Evolutionary conservation across 2,888 invertebrate species (phyloP).

Genomic region (Cosmia pyralina): DNA sequence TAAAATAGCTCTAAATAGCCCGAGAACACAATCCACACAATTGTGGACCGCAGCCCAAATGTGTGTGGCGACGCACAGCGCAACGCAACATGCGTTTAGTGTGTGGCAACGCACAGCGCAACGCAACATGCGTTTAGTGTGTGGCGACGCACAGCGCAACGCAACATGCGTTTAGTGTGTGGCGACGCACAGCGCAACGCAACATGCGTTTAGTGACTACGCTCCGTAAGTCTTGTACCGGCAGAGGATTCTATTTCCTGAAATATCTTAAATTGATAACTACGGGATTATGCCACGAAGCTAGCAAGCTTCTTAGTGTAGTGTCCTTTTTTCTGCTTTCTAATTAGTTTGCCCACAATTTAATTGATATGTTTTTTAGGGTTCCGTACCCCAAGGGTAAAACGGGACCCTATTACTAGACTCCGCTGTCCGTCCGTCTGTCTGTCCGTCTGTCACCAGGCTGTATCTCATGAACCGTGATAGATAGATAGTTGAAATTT

Average conservation of each 20-base stretch:
- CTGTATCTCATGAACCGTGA: too few relatives aligned
- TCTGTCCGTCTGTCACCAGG: too few relatives aligned
- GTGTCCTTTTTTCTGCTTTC: neutral
- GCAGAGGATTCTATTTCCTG: neutral
- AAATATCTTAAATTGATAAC: neutral
- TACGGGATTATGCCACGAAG: neutral
- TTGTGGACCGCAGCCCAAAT: slow-evolving; percentile 21
- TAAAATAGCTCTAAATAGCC: slow-evolving; percentile 42
- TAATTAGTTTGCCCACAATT: neutral
- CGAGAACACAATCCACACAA: slow-evolving; percentile 8
- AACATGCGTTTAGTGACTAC: neutral
- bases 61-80: too few relatives aligned
- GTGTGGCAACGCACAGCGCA: too few relatives aligned
- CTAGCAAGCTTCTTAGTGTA: too few relatives aligned
- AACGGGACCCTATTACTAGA: too few relatives aligned
- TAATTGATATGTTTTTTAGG: neutral
- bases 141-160: neutral
- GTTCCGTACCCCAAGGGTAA: too few relatives aligned
- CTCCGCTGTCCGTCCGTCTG: too few relatives aligned
- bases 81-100: too few relatives aligned
- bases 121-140: too few relatives aligned
- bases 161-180: slow-evolving; percentile 3
- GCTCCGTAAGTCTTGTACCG: neutral
- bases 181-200: neutral
- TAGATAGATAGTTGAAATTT: too few relatives aligned